Evolutionary conservation across 2,113 vertebrate genomes (phyloP).

Genomic region (Acanthisitta chloris): DNA sequence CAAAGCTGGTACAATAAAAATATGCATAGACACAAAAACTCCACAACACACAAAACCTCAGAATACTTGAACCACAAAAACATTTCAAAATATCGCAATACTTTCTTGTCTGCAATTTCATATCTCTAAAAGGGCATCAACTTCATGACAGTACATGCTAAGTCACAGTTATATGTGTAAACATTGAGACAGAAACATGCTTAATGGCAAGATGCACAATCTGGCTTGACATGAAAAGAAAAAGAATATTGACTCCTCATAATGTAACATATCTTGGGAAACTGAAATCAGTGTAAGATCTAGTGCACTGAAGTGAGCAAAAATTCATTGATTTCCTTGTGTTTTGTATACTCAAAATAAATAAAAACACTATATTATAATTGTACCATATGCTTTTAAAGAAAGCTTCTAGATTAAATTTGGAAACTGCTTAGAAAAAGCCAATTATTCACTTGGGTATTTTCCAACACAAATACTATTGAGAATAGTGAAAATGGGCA

Average conservation of each 20-base stretch:
- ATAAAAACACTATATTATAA: not conserved
- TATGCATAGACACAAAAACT: not conserved
- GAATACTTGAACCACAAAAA: not conserved
- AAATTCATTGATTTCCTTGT: not conserved
- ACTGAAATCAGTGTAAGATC: not conserved
- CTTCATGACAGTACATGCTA: not conserved
- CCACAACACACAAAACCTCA: not conserved
- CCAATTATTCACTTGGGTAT: not conserved
- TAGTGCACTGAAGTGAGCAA: not conserved
- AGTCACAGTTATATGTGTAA: not conserved
- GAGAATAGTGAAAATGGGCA: not conserved
- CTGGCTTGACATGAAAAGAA: not conserved
- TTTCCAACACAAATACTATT: conserved; percentile 1
- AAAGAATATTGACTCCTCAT: not conserved
- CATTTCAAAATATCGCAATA: not conserved
- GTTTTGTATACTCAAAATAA: not conserved
- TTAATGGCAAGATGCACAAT: not conserved
- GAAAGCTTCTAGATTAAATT: not conserved
- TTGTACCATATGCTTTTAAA: not conserved
- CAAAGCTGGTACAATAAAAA: not conserved
- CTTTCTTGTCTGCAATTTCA: not conserved
- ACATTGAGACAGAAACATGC: not conserved
- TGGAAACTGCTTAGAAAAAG: not conserved
- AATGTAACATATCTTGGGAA: not conserved
- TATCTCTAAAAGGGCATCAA: not conserved